Conservation (phyloP, 2,113 vertebrate species). For the Antigone vipio region DNA sequence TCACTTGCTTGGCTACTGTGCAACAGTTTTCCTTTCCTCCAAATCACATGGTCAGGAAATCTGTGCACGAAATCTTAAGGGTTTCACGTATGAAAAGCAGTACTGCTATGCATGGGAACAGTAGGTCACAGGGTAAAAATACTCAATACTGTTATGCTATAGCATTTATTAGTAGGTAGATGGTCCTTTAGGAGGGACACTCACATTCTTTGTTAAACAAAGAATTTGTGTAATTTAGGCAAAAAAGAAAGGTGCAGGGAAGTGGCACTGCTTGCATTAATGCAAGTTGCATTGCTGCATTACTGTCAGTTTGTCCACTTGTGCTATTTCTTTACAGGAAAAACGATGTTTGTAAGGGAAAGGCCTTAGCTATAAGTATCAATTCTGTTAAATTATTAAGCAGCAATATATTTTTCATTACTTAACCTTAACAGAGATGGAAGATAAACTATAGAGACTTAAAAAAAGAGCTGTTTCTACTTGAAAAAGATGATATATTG, state of each 20-base stretch:
- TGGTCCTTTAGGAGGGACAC: not conserved
- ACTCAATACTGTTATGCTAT: not conserved
- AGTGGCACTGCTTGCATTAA: not conserved
- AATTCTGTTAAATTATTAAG: not conserved
- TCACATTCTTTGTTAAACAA: not conserved
- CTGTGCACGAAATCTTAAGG: not conserved
- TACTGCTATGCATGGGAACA: not conserved
- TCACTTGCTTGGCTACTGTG: conserved; percentile 15
- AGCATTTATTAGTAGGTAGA: not conserved
- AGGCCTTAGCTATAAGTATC: not conserved
- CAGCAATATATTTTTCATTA: not conserved
- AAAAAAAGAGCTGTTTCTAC: not conserved
- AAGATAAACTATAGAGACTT: not conserved
- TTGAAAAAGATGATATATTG: not conserved
- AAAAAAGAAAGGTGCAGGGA: not conserved
- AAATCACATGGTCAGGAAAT: not conserved
- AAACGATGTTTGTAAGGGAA: not conserved
- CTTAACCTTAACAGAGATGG: no score
- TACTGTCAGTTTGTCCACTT: not conserved
- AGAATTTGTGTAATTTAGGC: not conserved
- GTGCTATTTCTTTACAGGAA: not conserved
- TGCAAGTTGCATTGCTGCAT: not conserved
- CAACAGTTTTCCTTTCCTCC: not conserved
- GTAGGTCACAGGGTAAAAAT: not conserved
- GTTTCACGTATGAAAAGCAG: not conserved